A percentile compares a stretch with the other conserved stretches of the same genome.
These are phyloP conservation scores for Ectemnius cavifrons DNA, from an alignment of 2,888 invertebrate species.

Conservation along the genomic window DNA sequence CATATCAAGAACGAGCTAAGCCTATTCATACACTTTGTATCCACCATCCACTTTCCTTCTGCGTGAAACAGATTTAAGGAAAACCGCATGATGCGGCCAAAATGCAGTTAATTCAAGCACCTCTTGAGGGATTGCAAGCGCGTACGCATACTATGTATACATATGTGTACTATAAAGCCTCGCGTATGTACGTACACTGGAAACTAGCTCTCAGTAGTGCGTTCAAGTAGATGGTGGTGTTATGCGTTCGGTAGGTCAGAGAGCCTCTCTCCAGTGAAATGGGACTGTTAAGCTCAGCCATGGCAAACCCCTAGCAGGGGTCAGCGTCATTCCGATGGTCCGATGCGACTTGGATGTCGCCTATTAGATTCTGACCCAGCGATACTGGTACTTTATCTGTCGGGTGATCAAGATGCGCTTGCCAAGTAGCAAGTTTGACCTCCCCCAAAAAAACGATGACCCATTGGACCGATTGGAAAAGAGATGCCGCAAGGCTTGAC, in stretches of 20 bases:
- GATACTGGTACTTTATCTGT: conserved; percentile 52
- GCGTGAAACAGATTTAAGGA: background rate
- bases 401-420: conserved; percentile 63
- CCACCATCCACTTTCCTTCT: background rate
- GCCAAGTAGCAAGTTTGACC: conserved; percentile 59
- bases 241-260: no score
- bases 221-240: no score
- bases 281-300: conserved; percentile 47
- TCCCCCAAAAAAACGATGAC: conserved; percentile 9
- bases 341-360: conserved; percentile 25
- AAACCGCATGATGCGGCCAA: conserved; percentile 33
- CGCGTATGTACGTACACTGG: background rate
- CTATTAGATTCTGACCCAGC: conserved; percentile 37
- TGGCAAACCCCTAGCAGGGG: conserved; percentile 28
- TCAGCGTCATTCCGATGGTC: conserved; percentile 28
- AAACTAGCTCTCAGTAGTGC: no score
- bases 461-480: background rate
- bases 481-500: conserved; percentile 16
- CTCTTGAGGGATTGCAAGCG: conserved; percentile 27
- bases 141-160: background rate
- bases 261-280: conserved; percentile 23
- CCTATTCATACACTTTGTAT: background rate
- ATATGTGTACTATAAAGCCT: conserved; percentile 14
- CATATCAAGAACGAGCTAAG: no score
- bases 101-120: conserved; percentile 49